Evolutionary conservation across 2,888 invertebrate genomes (phyloP), one percentile per base, ranked within the genome.

Genomic region (Galeopsomyia nigrocyanea): DNA sequence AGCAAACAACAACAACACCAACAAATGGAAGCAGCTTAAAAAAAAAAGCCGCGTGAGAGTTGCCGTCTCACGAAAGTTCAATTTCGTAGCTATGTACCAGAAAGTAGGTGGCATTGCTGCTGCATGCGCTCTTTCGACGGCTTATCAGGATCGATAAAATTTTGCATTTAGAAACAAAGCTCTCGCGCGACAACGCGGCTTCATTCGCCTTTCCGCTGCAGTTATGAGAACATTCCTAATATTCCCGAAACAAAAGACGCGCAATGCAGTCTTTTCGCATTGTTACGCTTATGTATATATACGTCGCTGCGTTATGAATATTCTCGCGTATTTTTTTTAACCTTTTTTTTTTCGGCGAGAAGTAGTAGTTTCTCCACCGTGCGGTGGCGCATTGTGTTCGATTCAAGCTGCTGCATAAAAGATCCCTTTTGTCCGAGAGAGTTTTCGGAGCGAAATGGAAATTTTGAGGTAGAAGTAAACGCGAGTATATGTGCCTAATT

Each of bases 201-300:
- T 21, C 13, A 19, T 31, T 53, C 14, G 7, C 39, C 31, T 49
- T 17, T 19, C 31, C 19, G 47, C 31, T 26, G 39, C 22, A 53
- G 10, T 66, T 66, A 66, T 71, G 71, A 71, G 66, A 71, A 61
- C 61, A 71, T 55, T 63, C 39, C 63, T 67, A 67, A 63, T 67
- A 67, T 63, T 67, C 67, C n/a, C 31, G 26, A 51, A 72, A 67
- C 67, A 71, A 71, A 71, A 50, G 60, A 22, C 39, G 39, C 39
- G 26, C 26, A 39, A 46, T 21, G 47, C 21, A 47, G 58, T 60
- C 60, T 70, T 70, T 70, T 60, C 47, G 26, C 57, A 61, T 68
- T 68, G 68, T 61, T 55, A 53, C 53, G 55, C n/a, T n/a, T n/a
- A n/a, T 13, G 55, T 61, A 47, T 61, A 17, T 61, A 21, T 56